Base-by-base conservation (phyloP, 2,888 invertebrate species). In the Drosophila ochracea region DNA sequence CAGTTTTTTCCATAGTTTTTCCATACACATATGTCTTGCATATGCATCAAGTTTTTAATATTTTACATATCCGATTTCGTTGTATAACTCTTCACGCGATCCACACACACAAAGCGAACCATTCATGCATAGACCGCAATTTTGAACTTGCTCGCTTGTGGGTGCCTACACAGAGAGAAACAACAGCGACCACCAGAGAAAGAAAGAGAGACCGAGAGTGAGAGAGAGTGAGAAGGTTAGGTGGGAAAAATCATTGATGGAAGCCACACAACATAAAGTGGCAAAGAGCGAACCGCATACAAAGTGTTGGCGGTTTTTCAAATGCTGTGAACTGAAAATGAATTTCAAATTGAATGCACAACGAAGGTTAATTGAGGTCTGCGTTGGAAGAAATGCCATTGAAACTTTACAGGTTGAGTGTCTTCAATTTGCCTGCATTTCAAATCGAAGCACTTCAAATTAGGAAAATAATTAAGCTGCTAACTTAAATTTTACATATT, bases 21-120 rank as follows among this genome's bases (percentile, higher is more conserved):
- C 25, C 25, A 33, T 54, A 19, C 25, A 55, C 67, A 73, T 53
- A 61, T 78, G 55, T 68, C 66, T 73, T 70, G 65, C 68, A 76
- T 80, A 80, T 84, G 83, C 78, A 75, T 80, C 39, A 33, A 63
- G 49, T 72, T 70, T 41, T 30, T 43, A 54, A 30, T 58, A 11
- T 39, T 76, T 67, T 72, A 66, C 67, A 69, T 77, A 77, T 76
- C 64, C 39, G 58, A 69, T 55, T 54, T 58, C 49, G 63, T 85
- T 84, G 76, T 83, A 69, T 82, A 90, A 85, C 72, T 83, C 68
- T 82, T 78, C 87, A 90, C 86, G 89, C 86, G 90, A 85, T 85
- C 90, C 59, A 43, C 35, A 43, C 16, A 50, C 25, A 16, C 69
- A 47, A 58, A 67, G 30, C 66, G 39, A 75, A 47, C 60, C 89